Evolutionary conservation across 2,113 vertebrate genomes (phyloP).

Genomic region (Diadophis punctatus): DNA sequence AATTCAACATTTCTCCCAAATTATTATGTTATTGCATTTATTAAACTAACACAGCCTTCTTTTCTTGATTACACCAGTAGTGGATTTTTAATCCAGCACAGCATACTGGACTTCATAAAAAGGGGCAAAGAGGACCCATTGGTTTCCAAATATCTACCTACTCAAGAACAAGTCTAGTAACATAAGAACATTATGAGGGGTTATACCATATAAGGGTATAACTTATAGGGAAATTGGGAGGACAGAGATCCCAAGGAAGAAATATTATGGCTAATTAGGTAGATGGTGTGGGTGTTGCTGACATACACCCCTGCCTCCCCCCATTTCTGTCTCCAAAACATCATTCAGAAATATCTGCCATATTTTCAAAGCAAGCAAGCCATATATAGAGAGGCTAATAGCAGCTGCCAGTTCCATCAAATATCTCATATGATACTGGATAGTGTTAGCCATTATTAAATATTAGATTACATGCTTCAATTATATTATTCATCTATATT

Average conservation of each 20-base stretch:
- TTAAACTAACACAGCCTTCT: not conserved
- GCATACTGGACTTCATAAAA: not conserved
- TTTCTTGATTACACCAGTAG: not conserved
- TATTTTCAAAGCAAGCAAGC: constrained; percentile 4
- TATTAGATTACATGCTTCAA: constrained; percentile 13
- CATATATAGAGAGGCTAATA: constrained; percentile 30
- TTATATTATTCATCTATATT: constrained; percentile 34
- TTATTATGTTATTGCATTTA: not conserved
- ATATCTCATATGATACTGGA: not conserved
- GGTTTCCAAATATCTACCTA: not conserved
- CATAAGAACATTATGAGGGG: not conserved
- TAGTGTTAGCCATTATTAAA: constrained; percentile 1
- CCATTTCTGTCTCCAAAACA: not conserved
- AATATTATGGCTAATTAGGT: not conserved
- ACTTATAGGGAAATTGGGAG: not conserved
- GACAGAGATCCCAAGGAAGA: not conserved
- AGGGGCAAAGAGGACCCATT: not conserved
- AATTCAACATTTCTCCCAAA: not conserved
- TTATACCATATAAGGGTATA: not conserved
- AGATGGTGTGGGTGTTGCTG: not conserved
- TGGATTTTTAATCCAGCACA: not conserved
- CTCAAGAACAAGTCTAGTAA: not conserved
- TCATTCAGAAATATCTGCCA: not conserved
- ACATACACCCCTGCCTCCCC: not conserved
- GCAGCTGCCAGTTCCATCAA: constrained; percentile 35